These are phyloP conservation scores for Propsilocerus akamusi DNA, from an alignment of 1,140 invertebrate species.

Conservation along the genomic window DNA sequence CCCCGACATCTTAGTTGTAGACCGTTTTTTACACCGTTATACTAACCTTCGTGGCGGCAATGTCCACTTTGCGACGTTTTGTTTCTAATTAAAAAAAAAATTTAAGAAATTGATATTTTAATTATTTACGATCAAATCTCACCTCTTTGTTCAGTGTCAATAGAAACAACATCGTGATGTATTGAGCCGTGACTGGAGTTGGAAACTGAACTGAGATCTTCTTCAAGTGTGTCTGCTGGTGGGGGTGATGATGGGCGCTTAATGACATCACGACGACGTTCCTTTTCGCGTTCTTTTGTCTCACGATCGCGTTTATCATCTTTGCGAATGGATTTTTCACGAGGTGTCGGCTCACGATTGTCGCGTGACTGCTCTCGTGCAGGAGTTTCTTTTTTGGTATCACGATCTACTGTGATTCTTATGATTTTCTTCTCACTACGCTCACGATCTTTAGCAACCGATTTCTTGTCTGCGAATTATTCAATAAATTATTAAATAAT, in stretches of 20 bases:
- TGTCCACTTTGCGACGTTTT: not conserved
- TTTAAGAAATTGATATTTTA: not conserved
- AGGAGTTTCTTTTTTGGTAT: constrained; percentile 20
- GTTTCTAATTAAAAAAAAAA: not conserved
- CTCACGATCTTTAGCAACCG: constrained; percentile 19
- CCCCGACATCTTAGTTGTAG: too few relatives aligned
- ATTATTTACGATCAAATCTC: constrained; percentile 9
- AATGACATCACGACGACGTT: constrained; percentile 8
- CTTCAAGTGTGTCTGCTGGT: not conserved
- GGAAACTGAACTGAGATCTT: constrained; percentile 21
- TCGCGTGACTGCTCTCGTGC: not conserved
- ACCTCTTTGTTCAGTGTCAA: constrained; percentile 33
- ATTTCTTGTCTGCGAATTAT: constrained; percentile 5
- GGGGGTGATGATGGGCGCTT: not conserved
- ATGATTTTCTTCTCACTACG: constrained; percentile 16
- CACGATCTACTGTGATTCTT: constrained; percentile 8
- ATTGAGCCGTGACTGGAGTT: constrained; percentile 25
- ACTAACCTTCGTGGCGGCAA: not conserved
- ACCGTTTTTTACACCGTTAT: not conserved
- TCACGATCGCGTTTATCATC: not conserved
- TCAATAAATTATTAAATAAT: not conserved
- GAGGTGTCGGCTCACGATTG: not conserved
- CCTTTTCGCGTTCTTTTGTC: constrained; percentile 9
- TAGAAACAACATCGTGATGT: constrained; percentile 23
- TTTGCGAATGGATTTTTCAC: not conserved